A percentile compares a stretch with the other conserved stretches of the same genome.
Evolutionary conservation across 2,888 invertebrate genomes (phyloP).

Genomic region (Drosophila meridiana): DNA sequence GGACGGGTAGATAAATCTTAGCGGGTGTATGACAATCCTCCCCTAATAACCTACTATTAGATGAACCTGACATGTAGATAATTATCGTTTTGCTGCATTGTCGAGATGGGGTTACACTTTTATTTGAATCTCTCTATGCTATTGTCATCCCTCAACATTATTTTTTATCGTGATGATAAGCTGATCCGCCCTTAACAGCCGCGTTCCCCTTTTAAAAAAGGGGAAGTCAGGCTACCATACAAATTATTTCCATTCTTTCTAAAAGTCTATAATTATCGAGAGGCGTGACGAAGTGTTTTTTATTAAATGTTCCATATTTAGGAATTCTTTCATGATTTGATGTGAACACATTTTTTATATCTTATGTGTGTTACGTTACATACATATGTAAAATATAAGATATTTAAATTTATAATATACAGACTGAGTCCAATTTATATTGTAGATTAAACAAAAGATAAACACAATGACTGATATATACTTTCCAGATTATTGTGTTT

Average conservation of each 20-base stretch:
- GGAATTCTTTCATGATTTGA: neutral
- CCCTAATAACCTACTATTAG: constrained; percentile 35
- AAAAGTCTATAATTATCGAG: constrained; percentile 9
- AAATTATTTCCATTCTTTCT: neutral
- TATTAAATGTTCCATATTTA: neutral
- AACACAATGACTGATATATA: neutral
- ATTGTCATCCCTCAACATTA: constrained; percentile 23
- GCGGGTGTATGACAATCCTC: constrained; percentile 47
- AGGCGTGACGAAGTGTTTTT: neutral
- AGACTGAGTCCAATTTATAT: neutral
- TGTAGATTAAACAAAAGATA: neutral
- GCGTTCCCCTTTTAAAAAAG: neutral
- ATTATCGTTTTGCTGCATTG: constrained; percentile 24
- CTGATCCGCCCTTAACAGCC: neutral
- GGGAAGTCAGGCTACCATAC: neutral
- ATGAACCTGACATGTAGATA: constrained; percentile 24
- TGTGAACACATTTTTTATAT: neutral
- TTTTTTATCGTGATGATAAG: constrained; percentile 2
- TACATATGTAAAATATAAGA: no score
- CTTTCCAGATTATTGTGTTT: neutral
- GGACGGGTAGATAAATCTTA: constrained; percentile 17
- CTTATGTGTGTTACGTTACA: no score
- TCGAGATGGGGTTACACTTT: neutral
- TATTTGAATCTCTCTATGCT: constrained; percentile 8
- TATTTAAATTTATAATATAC: no score